A percentile compares a stretch with the other conserved stretches of the same genome.
These are phyloP conservation scores for Eudyptes chrysolophus DNA, from an alignment of 2,113 vertebrate species.

Conservation along the genomic window DNA sequence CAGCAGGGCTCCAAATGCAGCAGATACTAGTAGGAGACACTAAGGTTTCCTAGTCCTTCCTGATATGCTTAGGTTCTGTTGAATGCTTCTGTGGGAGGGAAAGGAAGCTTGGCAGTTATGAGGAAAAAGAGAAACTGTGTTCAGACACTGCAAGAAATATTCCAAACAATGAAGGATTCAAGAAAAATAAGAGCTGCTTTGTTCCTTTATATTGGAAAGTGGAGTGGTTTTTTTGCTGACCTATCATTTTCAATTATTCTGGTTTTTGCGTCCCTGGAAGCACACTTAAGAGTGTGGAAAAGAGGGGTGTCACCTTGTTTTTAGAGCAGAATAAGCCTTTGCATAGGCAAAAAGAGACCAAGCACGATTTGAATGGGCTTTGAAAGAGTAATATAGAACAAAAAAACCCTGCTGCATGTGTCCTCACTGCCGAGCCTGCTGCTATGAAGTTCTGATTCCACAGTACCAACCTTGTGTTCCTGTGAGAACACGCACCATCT, in stretches of 20 bases:
- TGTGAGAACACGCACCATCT: background rate
- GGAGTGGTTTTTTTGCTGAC: background rate
- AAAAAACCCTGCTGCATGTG: background rate
- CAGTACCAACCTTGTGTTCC: fast-evolving
- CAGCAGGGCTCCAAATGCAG: background rate
- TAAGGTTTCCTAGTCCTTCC: background rate
- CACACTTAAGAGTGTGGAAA: background rate
- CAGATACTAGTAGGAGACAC: background rate
- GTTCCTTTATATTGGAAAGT: background rate
- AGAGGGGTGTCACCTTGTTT: background rate
- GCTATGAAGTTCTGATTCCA: background rate
- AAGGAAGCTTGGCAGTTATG: background rate
- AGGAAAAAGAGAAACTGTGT: background rate
- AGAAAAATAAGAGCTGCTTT: slow-evolving; percentile 6
- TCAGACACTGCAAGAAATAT: background rate
- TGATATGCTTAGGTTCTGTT: background rate
- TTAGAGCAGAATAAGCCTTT: background rate
- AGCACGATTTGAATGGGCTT: background rate
- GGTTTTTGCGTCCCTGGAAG: background rate
- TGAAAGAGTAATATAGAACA: background rate
- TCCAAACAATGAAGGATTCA: background rate
- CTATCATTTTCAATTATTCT: background rate
- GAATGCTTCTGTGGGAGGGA: background rate
- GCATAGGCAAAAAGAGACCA: background rate
- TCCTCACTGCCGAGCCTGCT: background rate